Evolutionary conservation across 2,113 vertebrate species (phyloP).

Genomic region (Sorex araneus): DNA sequence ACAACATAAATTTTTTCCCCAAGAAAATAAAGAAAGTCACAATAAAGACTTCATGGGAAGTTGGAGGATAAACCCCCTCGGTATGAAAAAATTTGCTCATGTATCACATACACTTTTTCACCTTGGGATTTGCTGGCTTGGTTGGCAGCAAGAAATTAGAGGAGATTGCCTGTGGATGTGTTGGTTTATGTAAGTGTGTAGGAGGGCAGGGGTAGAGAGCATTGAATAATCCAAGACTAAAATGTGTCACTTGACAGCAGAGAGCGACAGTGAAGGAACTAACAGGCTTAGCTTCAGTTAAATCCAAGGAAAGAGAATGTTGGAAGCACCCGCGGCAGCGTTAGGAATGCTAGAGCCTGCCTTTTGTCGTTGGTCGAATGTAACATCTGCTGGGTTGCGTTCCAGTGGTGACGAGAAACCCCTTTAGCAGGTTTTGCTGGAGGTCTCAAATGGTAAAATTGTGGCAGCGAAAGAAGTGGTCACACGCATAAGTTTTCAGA

Average conservation of each 20-base stretch:
- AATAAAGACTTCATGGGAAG: not conserved
- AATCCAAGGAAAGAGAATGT: slow-evolving; percentile 6
- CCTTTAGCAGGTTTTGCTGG: not conserved
- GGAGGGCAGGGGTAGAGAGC: not conserved
- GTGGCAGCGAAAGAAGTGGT: not conserved
- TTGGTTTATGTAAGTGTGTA: not conserved
- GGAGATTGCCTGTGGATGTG: accelerated
- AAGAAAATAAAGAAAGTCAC: slow-evolving; percentile 21
- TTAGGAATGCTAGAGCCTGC: not conserved
- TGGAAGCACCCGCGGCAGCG: not conserved
- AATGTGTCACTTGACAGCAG: not conserved
- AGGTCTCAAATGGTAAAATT: not conserved
- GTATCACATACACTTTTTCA: not conserved
- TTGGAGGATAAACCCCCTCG: slow-evolving; percentile 1
- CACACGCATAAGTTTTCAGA: not conserved
- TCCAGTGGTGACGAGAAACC: not conserved
- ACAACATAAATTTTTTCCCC: not conserved
- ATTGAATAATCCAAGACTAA: not conserved
- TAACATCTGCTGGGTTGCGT: not conserved
- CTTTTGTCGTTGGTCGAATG: not conserved
- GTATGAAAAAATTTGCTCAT: not conserved
- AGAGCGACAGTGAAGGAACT: not conserved
- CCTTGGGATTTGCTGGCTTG: not conserved
- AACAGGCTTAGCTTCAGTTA: slow-evolving; percentile 9
- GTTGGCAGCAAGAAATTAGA: not conserved